Evolutionary conservation across 1,140 invertebrate genomes (phyloP).

Genomic region (Pachyrhynchus sulphureomaculatus): DNA sequence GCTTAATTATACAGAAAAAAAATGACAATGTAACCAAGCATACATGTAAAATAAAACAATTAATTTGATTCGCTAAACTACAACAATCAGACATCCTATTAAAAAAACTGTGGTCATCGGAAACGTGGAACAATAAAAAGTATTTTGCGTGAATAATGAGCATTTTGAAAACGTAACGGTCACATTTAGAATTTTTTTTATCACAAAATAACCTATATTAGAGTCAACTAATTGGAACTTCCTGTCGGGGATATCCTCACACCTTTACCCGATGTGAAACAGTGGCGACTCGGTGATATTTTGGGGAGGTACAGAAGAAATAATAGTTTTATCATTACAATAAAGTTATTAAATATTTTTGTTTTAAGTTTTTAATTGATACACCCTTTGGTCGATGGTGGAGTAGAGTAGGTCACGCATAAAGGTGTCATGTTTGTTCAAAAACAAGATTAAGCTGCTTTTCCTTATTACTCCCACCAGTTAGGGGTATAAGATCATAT

Average conservation of each 20-base stretch:
- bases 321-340: no score
- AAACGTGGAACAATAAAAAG: conserved; percentile 15
- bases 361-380: no score
- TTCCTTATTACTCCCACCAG: no score
- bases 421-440: no score
- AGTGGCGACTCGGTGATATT: no score
- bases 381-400: no score
- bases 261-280: conserved; percentile 21
- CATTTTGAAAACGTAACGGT: conserved; percentile 28
- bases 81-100: conserved; percentile 17
- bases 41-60: conserved; percentile 9
- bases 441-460: no score
- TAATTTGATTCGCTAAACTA: conserved; percentile 22
- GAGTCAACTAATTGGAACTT: conserved; percentile 20
- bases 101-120: conserved; percentile 23
- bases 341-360: no score
- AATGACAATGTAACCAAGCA: neutral
- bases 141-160: conserved; percentile 28
- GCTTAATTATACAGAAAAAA: no score
- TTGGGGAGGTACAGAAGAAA: no score
- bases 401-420: no score
- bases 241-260: conserved; percentile 19
- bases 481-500: no score
- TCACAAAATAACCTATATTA: conserved; percentile 22
- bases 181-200: conserved; percentile 10